Evolutionary conservation across 2,888 invertebrate species (phyloP).

Genomic region (Laothoe populi): DNA sequence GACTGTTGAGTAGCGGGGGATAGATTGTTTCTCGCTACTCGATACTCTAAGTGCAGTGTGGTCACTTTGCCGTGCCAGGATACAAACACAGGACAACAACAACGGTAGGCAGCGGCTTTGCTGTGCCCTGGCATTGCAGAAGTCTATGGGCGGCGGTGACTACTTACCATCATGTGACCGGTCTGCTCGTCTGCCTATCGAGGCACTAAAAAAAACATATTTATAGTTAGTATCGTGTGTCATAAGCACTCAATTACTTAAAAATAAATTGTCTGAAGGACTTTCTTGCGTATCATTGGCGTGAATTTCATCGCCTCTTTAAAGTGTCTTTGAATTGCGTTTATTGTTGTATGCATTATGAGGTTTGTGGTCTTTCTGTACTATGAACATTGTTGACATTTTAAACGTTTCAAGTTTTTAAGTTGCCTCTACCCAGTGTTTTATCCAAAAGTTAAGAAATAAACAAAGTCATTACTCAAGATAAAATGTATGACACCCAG

Average conservation of each 20-base stretch:
- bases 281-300: slow-evolving; percentile 3
- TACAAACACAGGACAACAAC: too few species aligned
- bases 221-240: too few species aligned
- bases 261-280: slow-evolving; percentile 10
- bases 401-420: slow-evolving; percentile 2
- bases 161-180: too few species aligned
- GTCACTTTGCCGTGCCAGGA: too few species aligned
- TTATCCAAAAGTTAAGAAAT: not conserved
- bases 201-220: too few species aligned
- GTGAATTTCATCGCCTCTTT: slow-evolving; percentile 22
- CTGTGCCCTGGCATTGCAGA: too few species aligned
- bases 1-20: too few species aligned
- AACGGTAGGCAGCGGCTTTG: too few species aligned
- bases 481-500: not conserved
- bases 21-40: too few species aligned
- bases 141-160: too few species aligned
- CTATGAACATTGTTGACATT: slow-evolving; percentile 6
- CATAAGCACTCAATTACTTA: not conserved
- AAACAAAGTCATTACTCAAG: not conserved
- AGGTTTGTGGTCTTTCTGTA: not conserved
- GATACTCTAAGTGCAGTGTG: too few species aligned
- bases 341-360: slow-evolving; percentile 2
- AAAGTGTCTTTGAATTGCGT: slow-evolving; percentile 2
- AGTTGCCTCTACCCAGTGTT: not conserved
- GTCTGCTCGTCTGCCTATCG: too few species aligned